phyloP scores from a whole-genome alignment of 2,113 vertebrate genomes.

The Hippolais icterina region DNA sequence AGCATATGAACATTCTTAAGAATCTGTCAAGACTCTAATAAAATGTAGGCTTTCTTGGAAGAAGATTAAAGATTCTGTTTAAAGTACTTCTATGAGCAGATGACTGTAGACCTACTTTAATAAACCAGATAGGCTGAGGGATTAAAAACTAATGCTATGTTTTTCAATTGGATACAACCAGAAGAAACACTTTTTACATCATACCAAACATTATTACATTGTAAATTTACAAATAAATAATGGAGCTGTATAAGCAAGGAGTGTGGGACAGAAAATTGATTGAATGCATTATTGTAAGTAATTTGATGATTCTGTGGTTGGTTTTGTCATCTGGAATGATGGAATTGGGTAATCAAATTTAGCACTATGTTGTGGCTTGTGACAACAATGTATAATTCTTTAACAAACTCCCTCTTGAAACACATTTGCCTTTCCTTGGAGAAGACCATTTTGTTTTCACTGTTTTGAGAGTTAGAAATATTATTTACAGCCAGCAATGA shows the following conservation, averaged over 20 bases:
- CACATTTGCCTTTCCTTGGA: not conserved
- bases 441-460: not conserved
- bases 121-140: not conserved
- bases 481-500: not conserved
- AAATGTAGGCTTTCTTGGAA: not conserved
- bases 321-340: not conserved
- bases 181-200: not conserved
- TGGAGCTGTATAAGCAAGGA: not conserved
- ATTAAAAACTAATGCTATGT: not conserved
- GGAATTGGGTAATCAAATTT: not conserved
- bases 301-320: not conserved
- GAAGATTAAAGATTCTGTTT: not conserved
- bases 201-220: not conserved
- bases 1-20: not conserved
- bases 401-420: not conserved
- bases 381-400: not conserved
- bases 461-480: not conserved
- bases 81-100: not conserved
- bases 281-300: not conserved
- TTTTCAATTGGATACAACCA: not conserved
- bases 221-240: not conserved
- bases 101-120: constrained; percentile 9
- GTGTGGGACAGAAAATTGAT: not conserved
- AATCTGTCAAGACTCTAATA: not conserved
- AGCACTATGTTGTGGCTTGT: not conserved